These are phyloP conservation scores for Plagiodera versicolora DNA, from an alignment of 2,888 invertebrate species.

Conservation along the genomic window DNA sequence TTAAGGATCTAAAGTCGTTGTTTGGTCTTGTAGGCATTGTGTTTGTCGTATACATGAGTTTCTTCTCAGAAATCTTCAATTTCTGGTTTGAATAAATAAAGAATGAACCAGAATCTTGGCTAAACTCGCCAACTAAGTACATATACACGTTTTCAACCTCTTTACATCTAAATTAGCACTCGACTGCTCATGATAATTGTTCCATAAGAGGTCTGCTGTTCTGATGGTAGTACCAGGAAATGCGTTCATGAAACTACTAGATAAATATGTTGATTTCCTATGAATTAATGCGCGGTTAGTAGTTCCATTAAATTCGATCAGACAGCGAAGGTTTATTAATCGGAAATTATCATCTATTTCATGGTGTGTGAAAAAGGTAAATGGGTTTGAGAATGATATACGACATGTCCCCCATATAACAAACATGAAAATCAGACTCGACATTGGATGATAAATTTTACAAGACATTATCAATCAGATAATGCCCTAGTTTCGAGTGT, in stretches of 20 bases:
- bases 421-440: conserved; percentile 36
- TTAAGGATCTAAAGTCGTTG: no score
- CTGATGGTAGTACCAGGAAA: conserved; percentile 10
- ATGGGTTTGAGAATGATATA: conserved; percentile 33
- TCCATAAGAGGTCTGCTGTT: neutral
- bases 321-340: conserved; percentile 43
- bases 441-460: conserved; percentile 38
- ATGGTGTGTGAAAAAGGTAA: conserved; percentile 41
- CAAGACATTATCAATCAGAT: conserved; percentile 28
- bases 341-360: conserved; percentile 44
- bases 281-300: conserved; percentile 13
- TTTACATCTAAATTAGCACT: neutral
- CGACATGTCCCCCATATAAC: conserved; percentile 27
- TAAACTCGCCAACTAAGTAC: no score
- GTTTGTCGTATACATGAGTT: no score
- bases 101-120: no score
- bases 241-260: neutral
- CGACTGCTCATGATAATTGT: neutral
- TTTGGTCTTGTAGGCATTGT: no score
- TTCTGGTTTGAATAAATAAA: no score
- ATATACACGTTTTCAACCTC: neutral
- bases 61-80: no score
- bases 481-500: conserved; percentile 36
- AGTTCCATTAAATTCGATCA: conserved; percentile 40
- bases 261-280: conserved; percentile 12